These are phyloP conservation scores for Azemiops feae DNA, from an alignment of 2,113 vertebrate species.

Conservation along the genomic window DNA sequence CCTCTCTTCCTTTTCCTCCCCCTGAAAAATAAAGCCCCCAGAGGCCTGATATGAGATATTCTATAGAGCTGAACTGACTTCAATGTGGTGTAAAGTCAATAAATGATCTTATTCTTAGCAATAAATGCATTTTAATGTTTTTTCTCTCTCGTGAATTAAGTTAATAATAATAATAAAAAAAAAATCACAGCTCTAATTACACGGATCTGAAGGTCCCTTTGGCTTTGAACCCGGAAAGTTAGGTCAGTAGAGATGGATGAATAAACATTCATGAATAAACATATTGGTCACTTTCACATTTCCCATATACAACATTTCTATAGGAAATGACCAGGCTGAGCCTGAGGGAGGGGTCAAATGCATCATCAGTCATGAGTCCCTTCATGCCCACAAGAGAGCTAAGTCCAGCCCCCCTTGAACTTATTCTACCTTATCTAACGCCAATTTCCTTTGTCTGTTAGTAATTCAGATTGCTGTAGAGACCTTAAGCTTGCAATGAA, in stretches of 20 bases:
- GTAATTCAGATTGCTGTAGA: no score
- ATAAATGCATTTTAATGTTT: not conserved
- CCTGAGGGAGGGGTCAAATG: no score
- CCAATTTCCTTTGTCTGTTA: no score
- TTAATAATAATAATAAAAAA: not conserved
- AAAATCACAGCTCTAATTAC: not conserved
- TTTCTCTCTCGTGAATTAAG: not conserved
- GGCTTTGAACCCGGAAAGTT: not conserved
- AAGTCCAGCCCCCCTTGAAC: no score
- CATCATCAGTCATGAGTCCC: no score
- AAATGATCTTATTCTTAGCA: not conserved
- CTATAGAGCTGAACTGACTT: conserved; percentile 47
- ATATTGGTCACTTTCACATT: not conserved
- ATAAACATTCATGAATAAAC: no score
- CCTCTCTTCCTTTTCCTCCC: not conserved
- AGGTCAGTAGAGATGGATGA: not conserved
- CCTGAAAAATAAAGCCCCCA: not conserved
- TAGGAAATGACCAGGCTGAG: no score
- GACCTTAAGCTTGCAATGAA: no score
- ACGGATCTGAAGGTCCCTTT: not conserved
- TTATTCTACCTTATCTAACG: no score
- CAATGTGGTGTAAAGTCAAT: not conserved
- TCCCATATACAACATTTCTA: not conserved
- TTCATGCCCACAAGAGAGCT: no score
- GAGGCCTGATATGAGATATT: conserved; percentile 48